Evolutionary conservation across 1,140 invertebrate genomes (phyloP).

Genomic region (Sycophila sp.): DNA sequence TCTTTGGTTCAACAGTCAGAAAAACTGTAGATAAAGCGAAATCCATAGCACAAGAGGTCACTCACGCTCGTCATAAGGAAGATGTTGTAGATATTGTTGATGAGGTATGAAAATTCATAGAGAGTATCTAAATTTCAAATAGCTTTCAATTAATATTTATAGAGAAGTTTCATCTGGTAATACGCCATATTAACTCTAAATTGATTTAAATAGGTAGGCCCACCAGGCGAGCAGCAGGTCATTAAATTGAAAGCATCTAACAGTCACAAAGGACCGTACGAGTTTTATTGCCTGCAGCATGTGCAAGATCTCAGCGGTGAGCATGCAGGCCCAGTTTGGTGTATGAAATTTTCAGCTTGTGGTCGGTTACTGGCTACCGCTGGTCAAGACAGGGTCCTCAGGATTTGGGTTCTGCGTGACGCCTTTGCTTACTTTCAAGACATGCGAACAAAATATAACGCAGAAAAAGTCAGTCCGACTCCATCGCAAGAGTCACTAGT

Average conservation of each 20-base stretch:
- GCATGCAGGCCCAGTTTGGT: slow-evolving; percentile 95
- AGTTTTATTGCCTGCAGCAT: slow-evolving; percentile 84
- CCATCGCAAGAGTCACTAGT: slow-evolving; percentile 89
- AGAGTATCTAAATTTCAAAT: too few species aligned
- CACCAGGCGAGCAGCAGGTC: slow-evolving; percentile 79
- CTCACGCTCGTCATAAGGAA: slow-evolving; percentile 84
- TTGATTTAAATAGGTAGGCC: too few species aligned
- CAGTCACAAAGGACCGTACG: slow-evolving; percentile 95
- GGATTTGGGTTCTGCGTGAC: slow-evolving; percentile 93
- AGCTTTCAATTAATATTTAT: too few species aligned
- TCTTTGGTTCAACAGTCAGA: slow-evolving; percentile 86
- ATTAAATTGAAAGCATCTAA: slow-evolving; percentile 94
- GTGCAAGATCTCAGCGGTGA: slow-evolving; percentile 82
- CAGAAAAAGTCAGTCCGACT: slow-evolving; percentile 87
- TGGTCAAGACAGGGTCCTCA: slow-evolving; percentile 91
- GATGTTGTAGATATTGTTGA: slow-evolving; percentile 87
- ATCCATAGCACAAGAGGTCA: slow-evolving; percentile 87
- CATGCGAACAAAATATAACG: slow-evolving; percentile 92
- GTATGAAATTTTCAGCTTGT: slow-evolving; percentile 97
- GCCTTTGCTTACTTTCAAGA: slow-evolving; percentile 92
- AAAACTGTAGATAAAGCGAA: slow-evolving; percentile 92
- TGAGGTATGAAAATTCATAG: slow-evolving; percentile 69
- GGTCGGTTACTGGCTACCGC: slow-evolving; percentile 93
- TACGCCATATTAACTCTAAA: too few species aligned
- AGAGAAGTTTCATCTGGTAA: too few species aligned